phyloP scores from a whole-genome alignment of 1,140 invertebrate species.

The Drosophila azteca region DNA sequence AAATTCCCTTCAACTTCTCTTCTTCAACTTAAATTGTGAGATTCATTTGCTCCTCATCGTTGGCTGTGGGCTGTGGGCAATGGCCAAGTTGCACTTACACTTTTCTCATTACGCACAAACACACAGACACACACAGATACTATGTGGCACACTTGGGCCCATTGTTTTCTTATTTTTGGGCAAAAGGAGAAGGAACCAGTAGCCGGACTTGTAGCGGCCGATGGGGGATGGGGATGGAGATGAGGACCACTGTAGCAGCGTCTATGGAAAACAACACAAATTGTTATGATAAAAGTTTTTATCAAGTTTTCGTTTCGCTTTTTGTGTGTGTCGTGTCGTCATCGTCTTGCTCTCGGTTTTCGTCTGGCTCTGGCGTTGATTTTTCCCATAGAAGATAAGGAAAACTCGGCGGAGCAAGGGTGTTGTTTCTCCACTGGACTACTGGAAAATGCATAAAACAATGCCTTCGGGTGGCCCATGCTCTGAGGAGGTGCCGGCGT shows the following conservation, averaged over 20 bases:
- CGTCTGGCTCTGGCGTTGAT: constrained; percentile 45
- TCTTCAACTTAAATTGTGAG: constrained; percentile 26
- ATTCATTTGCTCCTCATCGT: constrained; percentile 5
- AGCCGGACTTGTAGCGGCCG: no score
- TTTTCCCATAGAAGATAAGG: constrained; percentile 56
- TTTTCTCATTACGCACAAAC: constrained; percentile 69
- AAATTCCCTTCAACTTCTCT: constrained; percentile 7
- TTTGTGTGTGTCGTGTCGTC: constrained; percentile 48
- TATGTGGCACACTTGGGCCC: constrained; percentile 18
- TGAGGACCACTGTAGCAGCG: neutral
- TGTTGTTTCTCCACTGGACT: neutral
- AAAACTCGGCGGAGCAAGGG: constrained; percentile 4
- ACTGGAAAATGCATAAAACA: constrained; percentile 66
- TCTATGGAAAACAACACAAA: constrained; percentile 75
- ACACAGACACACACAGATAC: constrained; percentile 23
- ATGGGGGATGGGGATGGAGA: no score
- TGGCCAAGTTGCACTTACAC: constrained; percentile 65
- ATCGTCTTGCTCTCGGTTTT: constrained; percentile 31
- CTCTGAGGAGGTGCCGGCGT: neutral
- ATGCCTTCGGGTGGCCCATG: constrained; percentile 30
- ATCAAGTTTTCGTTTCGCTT: constrained; percentile 72
- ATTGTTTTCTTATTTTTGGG: constrained; percentile 44
- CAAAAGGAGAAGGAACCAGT: neutral
- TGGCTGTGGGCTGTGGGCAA: constrained; percentile 20
- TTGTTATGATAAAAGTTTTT: constrained; percentile 82